Evolutionary conservation across 2,888 invertebrate species (phyloP).

Genomic region (Bhutanitis thaidina): DNA sequence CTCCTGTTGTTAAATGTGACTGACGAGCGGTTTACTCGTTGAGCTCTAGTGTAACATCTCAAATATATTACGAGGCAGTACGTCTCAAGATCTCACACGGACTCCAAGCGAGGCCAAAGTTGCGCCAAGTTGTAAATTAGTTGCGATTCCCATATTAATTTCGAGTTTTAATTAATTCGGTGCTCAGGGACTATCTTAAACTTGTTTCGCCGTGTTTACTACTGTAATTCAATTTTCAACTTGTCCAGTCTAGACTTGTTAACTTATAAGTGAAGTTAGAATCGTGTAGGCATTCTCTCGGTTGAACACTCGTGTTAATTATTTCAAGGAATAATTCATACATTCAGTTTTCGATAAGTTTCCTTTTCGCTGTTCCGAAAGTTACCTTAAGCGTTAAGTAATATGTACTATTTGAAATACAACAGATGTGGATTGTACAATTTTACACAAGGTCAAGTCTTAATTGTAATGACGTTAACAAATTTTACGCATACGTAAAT

Average conservation of each 20-base stretch:
- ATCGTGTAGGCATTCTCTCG: neutral
- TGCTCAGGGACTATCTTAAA: neutral
- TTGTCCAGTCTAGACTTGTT: conserved; percentile 2
- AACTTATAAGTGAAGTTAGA: conserved; percentile 5
- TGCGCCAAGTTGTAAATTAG: conserved; percentile 4
- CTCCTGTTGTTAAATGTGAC: too few relatives aligned
- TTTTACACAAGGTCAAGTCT: neutral
- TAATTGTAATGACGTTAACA: too few relatives aligned
- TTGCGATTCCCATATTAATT: conserved; percentile 1
- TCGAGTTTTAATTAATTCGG: conserved; percentile 9
- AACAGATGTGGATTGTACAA: neutral
- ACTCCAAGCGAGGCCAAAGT: conserved; percentile 11
- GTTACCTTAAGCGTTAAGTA: neutral
- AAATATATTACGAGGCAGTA: neutral
- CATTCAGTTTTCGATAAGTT: neutral
- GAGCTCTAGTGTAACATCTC: neutral
- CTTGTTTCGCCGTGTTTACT: conserved; percentile 2
- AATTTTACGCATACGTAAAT: too few relatives aligned
- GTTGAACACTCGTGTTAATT: conserved; percentile 1
- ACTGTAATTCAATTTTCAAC: conserved; percentile 2
- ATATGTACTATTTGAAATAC: neutral
- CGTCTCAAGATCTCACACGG: neutral
- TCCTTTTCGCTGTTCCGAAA: neutral
- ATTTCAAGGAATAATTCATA: neutral
- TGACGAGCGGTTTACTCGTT: too few relatives aligned